A percentile compares a stretch with the other conserved stretches of the same genome.
phyloP scores from a whole-genome alignment of 2,797 vertebrate species.

The Siniperca obscura region DNA sequence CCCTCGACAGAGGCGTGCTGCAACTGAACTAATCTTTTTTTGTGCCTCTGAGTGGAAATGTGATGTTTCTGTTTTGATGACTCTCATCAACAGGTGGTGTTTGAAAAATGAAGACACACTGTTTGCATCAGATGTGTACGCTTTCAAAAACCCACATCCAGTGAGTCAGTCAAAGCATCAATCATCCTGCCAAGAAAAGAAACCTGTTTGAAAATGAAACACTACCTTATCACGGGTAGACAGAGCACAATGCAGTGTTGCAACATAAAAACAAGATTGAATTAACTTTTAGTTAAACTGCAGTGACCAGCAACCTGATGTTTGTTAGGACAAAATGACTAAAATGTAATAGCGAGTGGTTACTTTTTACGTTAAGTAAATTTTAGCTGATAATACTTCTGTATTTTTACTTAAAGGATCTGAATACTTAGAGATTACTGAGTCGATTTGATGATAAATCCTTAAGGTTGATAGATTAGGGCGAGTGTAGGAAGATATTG shows the following conservation, averaged over 20 bases:
- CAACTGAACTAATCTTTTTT: not conserved
- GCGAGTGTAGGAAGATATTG: too few species aligned
- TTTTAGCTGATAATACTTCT: too few species aligned
- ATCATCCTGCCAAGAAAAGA: not conserved
- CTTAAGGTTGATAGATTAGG: too few species aligned
- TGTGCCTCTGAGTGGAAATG: not conserved
- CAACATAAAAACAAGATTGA: not conserved
- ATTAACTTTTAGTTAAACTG: not conserved
- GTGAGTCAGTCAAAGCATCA: constrained; percentile 1
- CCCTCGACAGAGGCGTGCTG: not conserved
- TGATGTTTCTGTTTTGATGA: constrained; percentile 12
- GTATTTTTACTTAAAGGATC: too few species aligned
- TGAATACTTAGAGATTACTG: too few species aligned
- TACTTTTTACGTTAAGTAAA: not conserved
- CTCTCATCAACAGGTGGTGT: constrained; percentile 31
- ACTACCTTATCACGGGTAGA: not conserved
- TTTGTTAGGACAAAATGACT: not conserved
- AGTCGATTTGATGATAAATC: too few species aligned
- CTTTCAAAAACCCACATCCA: constrained; percentile 18
- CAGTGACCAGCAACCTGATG: not conserved
- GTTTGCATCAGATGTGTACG: constrained; percentile 21
- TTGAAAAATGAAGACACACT: constrained; percentile 11
- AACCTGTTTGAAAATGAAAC: not conserved
- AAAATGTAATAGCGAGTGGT: not conserved
- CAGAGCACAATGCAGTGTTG: not conserved